Conservation (phyloP, 2,888 invertebrate species). For the Acanthosoma haemorrhoidale region DNA sequence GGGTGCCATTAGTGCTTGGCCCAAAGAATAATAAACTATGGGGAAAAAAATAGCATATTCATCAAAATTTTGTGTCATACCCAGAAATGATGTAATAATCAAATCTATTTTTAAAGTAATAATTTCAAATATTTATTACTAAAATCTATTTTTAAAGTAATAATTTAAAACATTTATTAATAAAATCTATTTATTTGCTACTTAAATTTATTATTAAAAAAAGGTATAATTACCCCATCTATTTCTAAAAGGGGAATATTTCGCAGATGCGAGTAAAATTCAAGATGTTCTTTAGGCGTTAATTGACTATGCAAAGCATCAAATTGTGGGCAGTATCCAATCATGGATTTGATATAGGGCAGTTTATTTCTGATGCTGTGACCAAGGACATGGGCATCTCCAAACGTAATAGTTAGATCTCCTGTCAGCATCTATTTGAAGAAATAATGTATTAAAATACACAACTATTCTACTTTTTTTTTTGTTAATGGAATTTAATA, state of each 20-base stretch:
- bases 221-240: not conserved
- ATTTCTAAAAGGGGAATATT: conserved; percentile 50
- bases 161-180: not conserved
- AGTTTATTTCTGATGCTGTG: conserved; percentile 36
- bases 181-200: not conserved
- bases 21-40: too few species aligned
- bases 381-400: conserved; percentile 61
- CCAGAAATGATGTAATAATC: not conserved
- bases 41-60: too few species aligned
- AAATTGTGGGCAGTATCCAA: conserved; percentile 71
- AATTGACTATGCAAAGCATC: conserved; percentile 66
- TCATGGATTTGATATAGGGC: conserved; percentile 43
- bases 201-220: too few species aligned
- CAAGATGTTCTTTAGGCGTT: conserved; percentile 68
- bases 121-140: not conserved
- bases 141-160: not conserved
- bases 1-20: too few species aligned
- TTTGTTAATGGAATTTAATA: too few species aligned
- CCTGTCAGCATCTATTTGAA: conserved; percentile 80
- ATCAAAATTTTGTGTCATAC: too few species aligned
- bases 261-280: conserved; percentile 65
- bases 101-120: not conserved
- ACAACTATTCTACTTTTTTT: too few species aligned
- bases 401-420: conserved; percentile 64
- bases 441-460: too few species aligned